Conservation (phyloP, 2,888 invertebrate genomes). For the Eupeodes latifasciatus region DNA sequence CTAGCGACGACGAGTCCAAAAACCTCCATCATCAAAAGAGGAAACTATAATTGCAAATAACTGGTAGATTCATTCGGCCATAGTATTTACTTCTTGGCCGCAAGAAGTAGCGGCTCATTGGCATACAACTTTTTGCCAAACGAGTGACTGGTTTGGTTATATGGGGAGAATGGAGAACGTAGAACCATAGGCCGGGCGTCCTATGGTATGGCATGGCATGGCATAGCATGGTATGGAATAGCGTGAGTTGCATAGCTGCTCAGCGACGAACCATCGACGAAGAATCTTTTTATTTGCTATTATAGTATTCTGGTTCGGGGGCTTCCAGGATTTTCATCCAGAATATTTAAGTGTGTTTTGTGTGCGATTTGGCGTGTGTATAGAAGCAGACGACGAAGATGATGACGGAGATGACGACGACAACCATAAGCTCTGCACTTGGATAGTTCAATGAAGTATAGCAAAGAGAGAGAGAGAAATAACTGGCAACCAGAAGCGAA, state of each 20-base stretch:
- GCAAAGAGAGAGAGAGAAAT: constrained; percentile 14
- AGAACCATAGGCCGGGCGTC: not conserved
- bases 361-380: constrained; percentile 26
- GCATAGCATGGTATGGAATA: not conserved
- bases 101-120: constrained; percentile 71
- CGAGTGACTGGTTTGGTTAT: constrained; percentile 17
- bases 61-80: constrained; percentile 73
- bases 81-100: constrained; percentile 65
- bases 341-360: constrained; percentile 3
- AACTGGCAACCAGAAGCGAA: constrained; percentile 49
- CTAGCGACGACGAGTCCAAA: not conserved
- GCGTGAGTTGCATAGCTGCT: constrained; percentile 18
- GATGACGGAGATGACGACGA: not conserved
- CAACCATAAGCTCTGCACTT: constrained; percentile 53
- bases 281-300: constrained; percentile 65
- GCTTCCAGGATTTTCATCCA: constrained; percentile 25
- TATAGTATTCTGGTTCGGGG: constrained; percentile 32
- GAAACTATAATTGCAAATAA: constrained; percentile 74
- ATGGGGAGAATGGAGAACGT: not conserved
- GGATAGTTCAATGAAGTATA: constrained; percentile 44
- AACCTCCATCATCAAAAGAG: constrained; percentile 46
- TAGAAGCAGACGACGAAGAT: not conserved
- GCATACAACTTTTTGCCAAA: constrained; percentile 61
- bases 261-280: constrained; percentile 50
- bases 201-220: not conserved